These are phyloP conservation scores for Sinocyclocheilus rhinocerous DNA, from an alignment of 2,113 vertebrate genomes.

Conservation along the genomic window DNA sequence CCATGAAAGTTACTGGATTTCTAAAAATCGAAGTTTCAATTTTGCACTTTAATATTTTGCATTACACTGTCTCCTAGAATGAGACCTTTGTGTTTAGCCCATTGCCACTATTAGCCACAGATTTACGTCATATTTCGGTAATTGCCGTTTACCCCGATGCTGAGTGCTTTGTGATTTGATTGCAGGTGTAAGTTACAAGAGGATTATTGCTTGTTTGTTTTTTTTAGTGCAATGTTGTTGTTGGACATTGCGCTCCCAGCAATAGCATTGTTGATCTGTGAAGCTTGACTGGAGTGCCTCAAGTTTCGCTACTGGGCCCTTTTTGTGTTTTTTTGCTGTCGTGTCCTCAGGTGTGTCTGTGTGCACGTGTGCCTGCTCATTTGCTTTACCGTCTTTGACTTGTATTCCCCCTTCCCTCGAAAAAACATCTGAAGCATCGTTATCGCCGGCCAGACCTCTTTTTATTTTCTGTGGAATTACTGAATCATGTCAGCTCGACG, in stretches of 20 bases:
- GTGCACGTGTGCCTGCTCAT: slow-evolving; percentile 27
- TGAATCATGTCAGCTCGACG: slow-evolving; percentile 69
- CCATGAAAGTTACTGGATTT: slow-evolving; percentile 22
- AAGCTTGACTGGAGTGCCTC: slow-evolving; percentile 57
- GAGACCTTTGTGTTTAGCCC: slow-evolving; percentile 34
- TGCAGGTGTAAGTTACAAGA: slow-evolving; percentile 60
- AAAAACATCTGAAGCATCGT: slow-evolving; percentile 71
- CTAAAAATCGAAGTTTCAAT: slow-evolving; percentile 33
- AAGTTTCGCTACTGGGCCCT: slow-evolving; percentile 60
- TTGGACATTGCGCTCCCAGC: slow-evolving; percentile 56
- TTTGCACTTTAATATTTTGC: slow-evolving; percentile 22
- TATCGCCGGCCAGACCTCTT: slow-evolving; percentile 68
- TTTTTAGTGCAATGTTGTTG: slow-evolving; percentile 60
- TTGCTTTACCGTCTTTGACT: slow-evolving; percentile 65
- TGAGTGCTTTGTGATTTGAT: slow-evolving; percentile 60
- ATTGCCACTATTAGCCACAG: slow-evolving; percentile 37
- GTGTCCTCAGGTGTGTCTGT: slow-evolving; percentile 30
- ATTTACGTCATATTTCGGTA: slow-evolving; percentile 54
- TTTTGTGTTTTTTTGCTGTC: slow-evolving; percentile 16
- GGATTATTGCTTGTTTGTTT: slow-evolving; percentile 58
- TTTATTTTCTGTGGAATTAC: slow-evolving; percentile 67
- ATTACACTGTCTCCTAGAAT: slow-evolving; percentile 28
- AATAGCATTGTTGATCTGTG: slow-evolving; percentile 50
- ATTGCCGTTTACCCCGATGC: slow-evolving; percentile 54
- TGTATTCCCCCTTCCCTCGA: slow-evolving; percentile 58